Percentiles rank a stretch among this genome's conserved stretches.
These are phyloP conservation scores for Jacana jacana DNA, from an alignment of 2,113 vertebrate genomes.

Conservation along the genomic window DNA sequence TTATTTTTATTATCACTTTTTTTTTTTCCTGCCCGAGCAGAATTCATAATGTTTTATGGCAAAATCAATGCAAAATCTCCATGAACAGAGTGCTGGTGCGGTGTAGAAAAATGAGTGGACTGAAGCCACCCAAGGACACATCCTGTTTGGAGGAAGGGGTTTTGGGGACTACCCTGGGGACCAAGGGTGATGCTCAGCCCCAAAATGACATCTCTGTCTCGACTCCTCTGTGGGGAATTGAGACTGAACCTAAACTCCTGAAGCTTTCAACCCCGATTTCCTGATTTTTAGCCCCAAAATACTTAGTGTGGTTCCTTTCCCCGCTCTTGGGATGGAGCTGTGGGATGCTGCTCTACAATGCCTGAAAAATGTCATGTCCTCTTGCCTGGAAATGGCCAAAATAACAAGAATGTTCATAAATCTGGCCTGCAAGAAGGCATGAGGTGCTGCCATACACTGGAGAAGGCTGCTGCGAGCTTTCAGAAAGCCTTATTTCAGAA, in stretches of 20 bases:
- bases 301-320: background rate
- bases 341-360: background rate
- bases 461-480: background rate
- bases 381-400: background rate
- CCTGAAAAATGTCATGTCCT: accelerated
- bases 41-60: slow-evolving; percentile 61
- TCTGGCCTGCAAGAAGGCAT: no score
- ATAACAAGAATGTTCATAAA: background rate
- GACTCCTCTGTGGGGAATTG: background rate
- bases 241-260: background rate
- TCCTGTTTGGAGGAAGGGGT: background rate
- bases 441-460: background rate
- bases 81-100: background rate
- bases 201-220: accelerated
- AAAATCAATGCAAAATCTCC: slow-evolving; percentile 65
- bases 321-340: background rate
- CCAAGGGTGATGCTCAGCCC: accelerated
- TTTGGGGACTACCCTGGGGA: background rate
- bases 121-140: background rate
- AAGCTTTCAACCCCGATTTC: background rate
- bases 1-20: background rate
- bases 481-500: background rate
- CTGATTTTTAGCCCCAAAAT: background rate
- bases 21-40: background rate
- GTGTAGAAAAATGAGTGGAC: background rate